Conservation (phyloP, 1,140 invertebrate genomes). For the Penaeus chinensis region DNA sequence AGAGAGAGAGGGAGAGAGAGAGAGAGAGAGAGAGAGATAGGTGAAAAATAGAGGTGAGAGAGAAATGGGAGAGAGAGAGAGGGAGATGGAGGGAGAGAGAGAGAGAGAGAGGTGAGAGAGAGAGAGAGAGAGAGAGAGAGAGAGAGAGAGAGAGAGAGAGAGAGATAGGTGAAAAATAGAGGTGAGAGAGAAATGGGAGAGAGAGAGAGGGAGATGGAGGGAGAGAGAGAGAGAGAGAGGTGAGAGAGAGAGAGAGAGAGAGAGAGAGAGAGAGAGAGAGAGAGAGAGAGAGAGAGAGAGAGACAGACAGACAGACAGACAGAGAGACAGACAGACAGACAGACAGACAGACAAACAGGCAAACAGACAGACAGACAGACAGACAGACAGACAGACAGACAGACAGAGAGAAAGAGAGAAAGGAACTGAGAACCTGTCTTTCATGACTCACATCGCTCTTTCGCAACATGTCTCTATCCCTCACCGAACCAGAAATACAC, state of each 20-base stretch:
- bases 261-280: neutral
- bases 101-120: neutral
- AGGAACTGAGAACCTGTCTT: neutral
- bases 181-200: neutral
- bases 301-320: neutral
- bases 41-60: neutral
- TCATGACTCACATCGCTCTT: neutral
- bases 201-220: neutral
- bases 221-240: too few species aligned
- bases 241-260: neutral
- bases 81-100: neutral
- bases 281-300: neutral
- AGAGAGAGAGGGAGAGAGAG: neutral
- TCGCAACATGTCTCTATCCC: too few species aligned
- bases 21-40: neutral
- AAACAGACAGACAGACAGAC: too few species aligned
- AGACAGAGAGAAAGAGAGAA: neutral
- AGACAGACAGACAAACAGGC: neutral
- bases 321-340: too few species aligned
- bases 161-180: neutral
- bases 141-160: neutral
- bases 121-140: conserved; percentile 17
- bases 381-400: too few species aligned
- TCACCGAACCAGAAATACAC: too few species aligned
- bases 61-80: neutral